These are phyloP conservation scores for Aplodontia rufa DNA, from an alignment of 2,113 vertebrate species.

Conservation along the genomic window DNA sequence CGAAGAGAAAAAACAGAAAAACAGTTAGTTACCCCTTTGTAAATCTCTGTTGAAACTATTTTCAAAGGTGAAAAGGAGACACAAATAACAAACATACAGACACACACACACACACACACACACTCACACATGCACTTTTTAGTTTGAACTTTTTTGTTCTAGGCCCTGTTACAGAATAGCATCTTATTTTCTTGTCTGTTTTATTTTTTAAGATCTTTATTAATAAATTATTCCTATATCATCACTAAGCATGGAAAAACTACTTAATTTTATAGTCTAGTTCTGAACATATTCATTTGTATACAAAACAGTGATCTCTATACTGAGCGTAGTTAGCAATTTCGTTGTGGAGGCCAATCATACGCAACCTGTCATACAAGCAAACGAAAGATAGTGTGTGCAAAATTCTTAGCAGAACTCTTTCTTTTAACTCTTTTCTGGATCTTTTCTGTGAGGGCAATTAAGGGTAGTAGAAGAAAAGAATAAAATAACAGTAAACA, in stretches of 20 bases:
- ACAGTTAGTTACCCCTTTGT: conserved; percentile 22
- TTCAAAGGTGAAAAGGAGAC: not conserved
- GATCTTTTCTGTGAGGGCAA: not conserved
- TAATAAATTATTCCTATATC: conserved; percentile 5
- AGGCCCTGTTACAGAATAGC: not conserved
- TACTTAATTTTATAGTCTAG: conserved; percentile 17
- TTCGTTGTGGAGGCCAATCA: not conserved
- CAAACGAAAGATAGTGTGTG: not conserved
- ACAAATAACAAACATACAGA: not conserved
- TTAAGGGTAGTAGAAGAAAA: not conserved
- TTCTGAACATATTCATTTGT: conserved; percentile 28
- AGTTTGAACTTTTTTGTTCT: not conserved
- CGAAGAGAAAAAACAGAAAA: conserved; percentile 66
- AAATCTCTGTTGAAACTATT: conserved; percentile 59
- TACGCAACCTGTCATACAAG: not conserved
- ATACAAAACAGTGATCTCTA: not conserved
- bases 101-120: not conserved
- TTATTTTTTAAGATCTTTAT: not conserved
- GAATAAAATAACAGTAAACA: not conserved
- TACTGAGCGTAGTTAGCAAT: not conserved
- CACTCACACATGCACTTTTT: not conserved
- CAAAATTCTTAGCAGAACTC: not conserved
- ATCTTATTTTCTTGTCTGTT: not conserved
- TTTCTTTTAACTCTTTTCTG: not conserved
- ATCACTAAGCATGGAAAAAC: conserved; percentile 1